These are phyloP conservation scores for Hypolimnas misippus DNA, from an alignment of 2,888 invertebrate genomes.

Conservation along the genomic window DNA sequence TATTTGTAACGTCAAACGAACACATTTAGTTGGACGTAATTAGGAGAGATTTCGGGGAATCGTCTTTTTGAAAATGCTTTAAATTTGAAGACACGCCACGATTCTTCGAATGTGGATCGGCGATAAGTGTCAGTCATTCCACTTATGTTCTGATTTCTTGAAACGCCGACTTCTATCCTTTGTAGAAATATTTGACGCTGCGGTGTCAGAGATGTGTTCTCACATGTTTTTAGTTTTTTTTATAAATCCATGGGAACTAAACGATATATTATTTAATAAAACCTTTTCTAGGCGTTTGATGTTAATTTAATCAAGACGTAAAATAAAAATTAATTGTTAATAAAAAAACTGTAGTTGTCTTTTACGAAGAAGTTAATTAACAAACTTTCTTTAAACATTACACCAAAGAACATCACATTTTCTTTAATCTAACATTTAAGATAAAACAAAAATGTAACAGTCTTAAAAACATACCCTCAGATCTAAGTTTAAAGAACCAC, in stretches of 20 bases:
- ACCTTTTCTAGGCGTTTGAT: neutral
- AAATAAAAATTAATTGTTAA: neutral
- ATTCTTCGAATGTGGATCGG: conserved; percentile 69
- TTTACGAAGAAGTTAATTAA: no score
- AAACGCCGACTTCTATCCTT: conserved; percentile 67
- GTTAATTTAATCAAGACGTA: neutral
- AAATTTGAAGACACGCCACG: conserved; percentile 61
- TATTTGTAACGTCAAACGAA: conserved; percentile 31
- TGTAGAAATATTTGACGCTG: conserved; percentile 78
- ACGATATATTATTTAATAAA: conserved; percentile 11
- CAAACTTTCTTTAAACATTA: no score
- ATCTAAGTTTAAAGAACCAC: conserved; percentile 19
- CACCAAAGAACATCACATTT: neutral
- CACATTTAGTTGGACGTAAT: conserved; percentile 46
- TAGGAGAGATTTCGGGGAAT: conserved; percentile 54
- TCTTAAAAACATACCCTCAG: neutral
- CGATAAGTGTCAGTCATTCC: conserved; percentile 80
- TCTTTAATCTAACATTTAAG: neutral
- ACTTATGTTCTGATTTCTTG: conserved; percentile 75
- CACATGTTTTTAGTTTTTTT: conserved; percentile 57
- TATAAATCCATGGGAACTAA: conserved; percentile 62
- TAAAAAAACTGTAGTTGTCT: no score
- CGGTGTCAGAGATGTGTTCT: conserved; percentile 60
- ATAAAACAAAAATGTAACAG: neutral
- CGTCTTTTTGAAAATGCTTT: conserved; percentile 57